Percentiles rank a stretch among this genome's conserved stretches.
phyloP scores from a whole-genome alignment of 2,113 vertebrate species.

The Ammospiza caudacuta region DNA sequence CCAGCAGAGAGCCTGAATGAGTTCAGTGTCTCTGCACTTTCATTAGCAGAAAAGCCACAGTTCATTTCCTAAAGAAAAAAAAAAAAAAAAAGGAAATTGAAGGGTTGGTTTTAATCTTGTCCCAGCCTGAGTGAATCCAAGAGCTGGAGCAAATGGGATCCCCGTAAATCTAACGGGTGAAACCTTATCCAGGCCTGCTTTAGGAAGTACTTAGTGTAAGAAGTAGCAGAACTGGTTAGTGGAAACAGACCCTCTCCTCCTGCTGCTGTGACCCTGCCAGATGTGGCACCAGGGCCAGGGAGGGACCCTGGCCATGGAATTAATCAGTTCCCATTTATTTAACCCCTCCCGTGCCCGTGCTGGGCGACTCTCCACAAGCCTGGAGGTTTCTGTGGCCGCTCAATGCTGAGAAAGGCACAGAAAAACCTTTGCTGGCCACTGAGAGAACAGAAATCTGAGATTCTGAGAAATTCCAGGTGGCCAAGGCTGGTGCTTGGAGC shows the following conservation, averaged over 20 bases:
- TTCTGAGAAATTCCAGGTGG: accelerated
- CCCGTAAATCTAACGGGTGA: conserved; percentile 64
- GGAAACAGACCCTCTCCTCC: conserved; percentile 54
- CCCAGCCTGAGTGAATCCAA: conserved; percentile 54
- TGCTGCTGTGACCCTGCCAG: conserved; percentile 6
- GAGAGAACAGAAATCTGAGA: not conserved
- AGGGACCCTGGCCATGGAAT: not conserved
- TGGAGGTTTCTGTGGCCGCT: not conserved
- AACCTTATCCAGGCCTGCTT: conserved; percentile 45
- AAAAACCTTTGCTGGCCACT: not conserved
- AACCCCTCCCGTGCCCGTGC: conserved; percentile 17
- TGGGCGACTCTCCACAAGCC: not conserved
- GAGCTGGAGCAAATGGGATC: conserved; percentile 54
- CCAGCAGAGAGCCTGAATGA: conserved; percentile 20
- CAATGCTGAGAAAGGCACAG: accelerated
- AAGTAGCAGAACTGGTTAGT: conserved; percentile 66
- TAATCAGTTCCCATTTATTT: conserved; percentile 53
- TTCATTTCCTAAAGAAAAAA: conserved; percentile 60
- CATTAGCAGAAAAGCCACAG: conserved; percentile 60
- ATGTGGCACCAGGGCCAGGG: conserved; percentile 9
- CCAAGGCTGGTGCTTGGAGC: not conserved
- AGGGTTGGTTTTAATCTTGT: conserved; percentile 71
- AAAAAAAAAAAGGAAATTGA: conserved; percentile 52
- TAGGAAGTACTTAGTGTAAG: conserved; percentile 69
- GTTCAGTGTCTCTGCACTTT: conserved; percentile 37